Percentiles rank a stretch among this genome's conserved stretches.
Conservation (phyloP, 2,888 invertebrate genomes). For the Cephus nigrinus region DNA sequence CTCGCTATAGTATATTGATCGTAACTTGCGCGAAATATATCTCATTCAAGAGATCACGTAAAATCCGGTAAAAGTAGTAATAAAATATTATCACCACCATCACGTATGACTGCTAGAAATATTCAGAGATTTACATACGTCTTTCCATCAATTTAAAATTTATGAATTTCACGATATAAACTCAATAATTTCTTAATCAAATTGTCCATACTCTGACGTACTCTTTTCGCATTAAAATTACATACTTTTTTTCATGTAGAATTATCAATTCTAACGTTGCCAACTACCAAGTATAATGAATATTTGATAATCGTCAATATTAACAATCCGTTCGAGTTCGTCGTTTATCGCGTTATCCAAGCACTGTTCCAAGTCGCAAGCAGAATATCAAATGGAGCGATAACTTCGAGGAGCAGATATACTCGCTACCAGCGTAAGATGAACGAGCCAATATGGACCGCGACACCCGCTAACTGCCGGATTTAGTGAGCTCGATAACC, state of each 20-base stretch:
- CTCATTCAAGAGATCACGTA: background rate
- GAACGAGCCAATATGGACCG: constrained; percentile 57
- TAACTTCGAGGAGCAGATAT: constrained; percentile 42
- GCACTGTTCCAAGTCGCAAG: background rate
- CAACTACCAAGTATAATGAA: background rate
- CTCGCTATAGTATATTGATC: background rate
- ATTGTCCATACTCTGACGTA: too few species aligned
- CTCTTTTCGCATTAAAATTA: too few species aligned
- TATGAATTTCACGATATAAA: background rate
- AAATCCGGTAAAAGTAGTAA: background rate
- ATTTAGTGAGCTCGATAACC: constrained; percentile 56
- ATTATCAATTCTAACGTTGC: background rate
- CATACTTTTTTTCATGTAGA: background rate
- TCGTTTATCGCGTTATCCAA: constrained; percentile 10
- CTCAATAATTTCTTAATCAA: too few species aligned
- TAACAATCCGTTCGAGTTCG: background rate
- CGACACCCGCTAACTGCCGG: constrained; percentile 54
- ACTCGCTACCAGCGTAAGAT: constrained; percentile 48
- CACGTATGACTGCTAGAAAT: background rate
- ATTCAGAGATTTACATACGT: background rate
- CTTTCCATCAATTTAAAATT: background rate
- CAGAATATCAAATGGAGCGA: constrained; percentile 53
- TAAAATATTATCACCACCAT: background rate
- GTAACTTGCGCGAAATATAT: background rate
- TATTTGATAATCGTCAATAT: background rate